phyloP scores from a whole-genome alignment of 2,888 invertebrate genomes.

The Idaea aversata region DNA sequence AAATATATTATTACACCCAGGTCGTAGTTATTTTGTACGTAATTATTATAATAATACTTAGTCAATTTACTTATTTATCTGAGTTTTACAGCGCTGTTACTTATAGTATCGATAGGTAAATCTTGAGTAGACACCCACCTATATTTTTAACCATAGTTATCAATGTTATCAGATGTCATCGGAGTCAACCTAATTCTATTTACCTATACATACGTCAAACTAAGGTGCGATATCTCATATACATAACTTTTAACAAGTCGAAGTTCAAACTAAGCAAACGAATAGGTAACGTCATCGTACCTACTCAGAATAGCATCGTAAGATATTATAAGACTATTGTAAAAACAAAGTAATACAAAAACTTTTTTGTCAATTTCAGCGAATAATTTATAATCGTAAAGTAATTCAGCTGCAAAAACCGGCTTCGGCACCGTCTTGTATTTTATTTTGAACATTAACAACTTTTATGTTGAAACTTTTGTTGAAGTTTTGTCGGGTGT shows the following conservation, averaged over 20 bases:
- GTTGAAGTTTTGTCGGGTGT: conserved; percentile 4
- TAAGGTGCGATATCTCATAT: not conserved
- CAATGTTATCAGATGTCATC: not conserved
- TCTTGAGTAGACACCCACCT: not conserved
- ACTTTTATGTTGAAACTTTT: conserved; percentile 9
- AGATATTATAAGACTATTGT: not conserved
- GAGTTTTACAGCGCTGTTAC: not conserved
- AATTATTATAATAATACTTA: too few species aligned
- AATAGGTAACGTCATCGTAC: not conserved
- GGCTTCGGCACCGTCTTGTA: conserved; percentile 3
- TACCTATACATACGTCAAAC: not conserved
- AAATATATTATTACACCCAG: too few species aligned
- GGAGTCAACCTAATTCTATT: not conserved
- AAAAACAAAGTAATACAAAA: not conserved
- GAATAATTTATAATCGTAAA: not conserved
- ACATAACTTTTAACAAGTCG: not conserved
- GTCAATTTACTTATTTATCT: too few species aligned
- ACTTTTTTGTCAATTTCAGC: not conserved
- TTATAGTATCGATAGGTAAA: not conserved
- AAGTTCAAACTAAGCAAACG: not conserved
- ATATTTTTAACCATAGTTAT: not conserved
- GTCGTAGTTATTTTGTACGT: too few species aligned
- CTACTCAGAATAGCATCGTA: not conserved
- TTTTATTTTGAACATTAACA: conserved; percentile 7
- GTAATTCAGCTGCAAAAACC: conserved; percentile 11